Evolutionary conservation across 2,888 invertebrate genomes (phyloP).

Genomic region (Dolichopus griseipennis): DNA sequence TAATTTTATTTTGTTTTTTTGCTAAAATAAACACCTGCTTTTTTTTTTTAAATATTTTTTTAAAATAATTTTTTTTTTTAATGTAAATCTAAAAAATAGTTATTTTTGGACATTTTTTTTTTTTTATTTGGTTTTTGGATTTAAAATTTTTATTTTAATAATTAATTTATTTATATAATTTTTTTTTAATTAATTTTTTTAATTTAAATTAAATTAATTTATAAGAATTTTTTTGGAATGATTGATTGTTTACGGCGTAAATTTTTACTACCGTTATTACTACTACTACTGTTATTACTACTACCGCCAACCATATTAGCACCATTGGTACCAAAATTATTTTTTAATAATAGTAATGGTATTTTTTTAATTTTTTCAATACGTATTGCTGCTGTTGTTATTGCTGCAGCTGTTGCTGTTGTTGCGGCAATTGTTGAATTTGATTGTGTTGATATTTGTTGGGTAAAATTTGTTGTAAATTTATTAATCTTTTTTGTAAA

Average conservation of each 20-base stretch:
- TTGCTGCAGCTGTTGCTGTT: constrained; percentile 9
- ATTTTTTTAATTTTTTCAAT: constrained; percentile 1
- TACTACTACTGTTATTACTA: too few relatives aligned
- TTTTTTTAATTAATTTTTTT: not conserved
- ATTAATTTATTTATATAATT: not conserved
- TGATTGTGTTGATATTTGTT: not conserved
- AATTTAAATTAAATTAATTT: not conserved
- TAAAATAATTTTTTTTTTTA: too few relatives aligned
- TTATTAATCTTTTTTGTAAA: constrained; percentile 15
- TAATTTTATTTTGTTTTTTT: not conserved
- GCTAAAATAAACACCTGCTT: not conserved
- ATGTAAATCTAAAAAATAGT: too few relatives aligned
- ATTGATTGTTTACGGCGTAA: not conserved
- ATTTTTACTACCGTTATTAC: not conserved
- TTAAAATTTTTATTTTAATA: not conserved
- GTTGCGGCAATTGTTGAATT: constrained; percentile 7
- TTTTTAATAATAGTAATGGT: not conserved
- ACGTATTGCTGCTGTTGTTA: not conserved
- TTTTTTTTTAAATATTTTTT: not conserved
- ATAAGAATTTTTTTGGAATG: not conserved
- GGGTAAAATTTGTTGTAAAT: constrained; percentile 4
- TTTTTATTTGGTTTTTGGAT: not conserved
- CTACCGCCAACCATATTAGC: not conserved
- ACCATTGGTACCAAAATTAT: not conserved
- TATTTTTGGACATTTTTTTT: not conserved